These are phyloP conservation scores for Peromyscus melanophrys DNA, from an alignment of 2,797 vertebrate genomes.

Conservation along the genomic window DNA sequence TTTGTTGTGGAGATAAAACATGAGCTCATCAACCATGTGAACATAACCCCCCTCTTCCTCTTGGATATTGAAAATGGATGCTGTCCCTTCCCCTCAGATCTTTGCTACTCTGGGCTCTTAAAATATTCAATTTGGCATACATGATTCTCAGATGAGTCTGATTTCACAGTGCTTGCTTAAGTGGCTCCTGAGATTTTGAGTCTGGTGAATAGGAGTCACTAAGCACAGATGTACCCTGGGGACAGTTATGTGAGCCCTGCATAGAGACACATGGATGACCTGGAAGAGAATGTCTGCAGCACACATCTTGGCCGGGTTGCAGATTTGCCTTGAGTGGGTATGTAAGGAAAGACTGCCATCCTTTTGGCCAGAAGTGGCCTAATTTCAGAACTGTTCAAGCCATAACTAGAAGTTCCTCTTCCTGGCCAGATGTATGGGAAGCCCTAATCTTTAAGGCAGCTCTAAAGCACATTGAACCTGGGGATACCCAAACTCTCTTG, in stretches of 20 bases:
- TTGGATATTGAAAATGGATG: neutral
- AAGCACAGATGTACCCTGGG: conserved; percentile 5
- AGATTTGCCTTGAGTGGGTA: neutral
- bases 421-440: conserved; percentile 22
- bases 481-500: neutral
- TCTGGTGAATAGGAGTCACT: conserved; percentile 43
- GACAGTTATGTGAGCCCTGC: neutral
- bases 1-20: neutral
- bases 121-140: conserved; percentile 42
- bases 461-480: neutral
- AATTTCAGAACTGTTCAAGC: neutral
- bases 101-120: conserved; percentile 9
- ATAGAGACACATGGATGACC: neutral
- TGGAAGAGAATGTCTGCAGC: accelerated
- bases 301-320: neutral
- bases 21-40: neutral
- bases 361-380: neutral
- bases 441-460: neutral
- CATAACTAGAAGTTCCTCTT: neutral
- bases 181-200: conserved; percentile 36
- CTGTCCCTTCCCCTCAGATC: neutral
- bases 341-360: neutral
- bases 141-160: conserved; percentile 22
- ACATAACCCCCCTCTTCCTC: neutral
- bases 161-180: conserved; percentile 16